Percentiles rank a stretch among this genome's conserved stretches.
Conservation (phyloP, 2,797 vertebrate species). For the Sebastes reedi region DNA sequence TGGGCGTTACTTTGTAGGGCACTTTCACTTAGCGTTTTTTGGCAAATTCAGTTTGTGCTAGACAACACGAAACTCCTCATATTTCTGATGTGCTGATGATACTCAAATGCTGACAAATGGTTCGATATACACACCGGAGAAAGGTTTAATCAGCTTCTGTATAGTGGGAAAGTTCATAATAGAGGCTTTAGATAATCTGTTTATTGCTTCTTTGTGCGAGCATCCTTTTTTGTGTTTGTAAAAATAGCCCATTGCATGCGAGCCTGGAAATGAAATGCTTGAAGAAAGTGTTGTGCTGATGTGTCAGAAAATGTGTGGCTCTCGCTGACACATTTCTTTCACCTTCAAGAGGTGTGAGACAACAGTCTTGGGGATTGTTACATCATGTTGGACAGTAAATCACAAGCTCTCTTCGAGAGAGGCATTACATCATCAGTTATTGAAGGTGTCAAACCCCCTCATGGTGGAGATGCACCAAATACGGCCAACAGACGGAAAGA, state of each 20-base stretch:
- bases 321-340: not conserved
- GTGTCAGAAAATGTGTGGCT: not conserved
- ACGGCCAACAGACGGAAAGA: too few species aligned
- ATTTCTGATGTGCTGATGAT: not conserved
- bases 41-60: not conserved
- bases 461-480: too few species aligned
- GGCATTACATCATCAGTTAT: not conserved
- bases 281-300: not conserved
- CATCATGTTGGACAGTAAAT: not conserved
- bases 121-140: not conserved
- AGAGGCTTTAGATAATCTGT: not conserved
- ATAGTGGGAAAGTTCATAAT: not conserved
- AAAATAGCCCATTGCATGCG: not conserved
- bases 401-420: not conserved
- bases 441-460: not conserved
- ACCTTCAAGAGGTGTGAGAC: not conserved
- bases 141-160: not conserved
- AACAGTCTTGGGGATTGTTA: not conserved
- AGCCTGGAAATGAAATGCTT: not conserved
- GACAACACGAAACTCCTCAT: not conserved
- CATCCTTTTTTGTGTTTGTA: not conserved
- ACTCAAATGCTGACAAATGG: not conserved
- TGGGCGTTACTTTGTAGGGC: not conserved
- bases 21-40: slow-evolving; percentile 10
- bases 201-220: not conserved